phyloP scores from a whole-genome alignment of 2,113 vertebrate genomes.

The Callionymus lyra region DNA sequence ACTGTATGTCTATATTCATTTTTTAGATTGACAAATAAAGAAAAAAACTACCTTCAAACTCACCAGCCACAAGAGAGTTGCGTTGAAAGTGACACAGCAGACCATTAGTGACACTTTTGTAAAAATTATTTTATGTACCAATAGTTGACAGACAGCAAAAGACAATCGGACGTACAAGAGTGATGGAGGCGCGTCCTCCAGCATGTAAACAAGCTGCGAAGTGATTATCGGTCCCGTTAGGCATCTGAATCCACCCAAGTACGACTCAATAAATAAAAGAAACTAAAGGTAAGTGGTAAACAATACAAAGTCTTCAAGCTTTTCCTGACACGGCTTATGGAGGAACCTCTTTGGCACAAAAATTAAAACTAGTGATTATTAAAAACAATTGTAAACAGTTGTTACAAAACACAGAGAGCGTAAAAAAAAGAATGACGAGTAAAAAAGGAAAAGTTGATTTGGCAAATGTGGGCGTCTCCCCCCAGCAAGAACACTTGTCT shows the following conservation, averaged over 20 bases:
- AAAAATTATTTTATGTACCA: conserved; percentile 53
- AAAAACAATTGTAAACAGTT: conserved; percentile 37
- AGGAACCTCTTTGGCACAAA: conserved; percentile 67
- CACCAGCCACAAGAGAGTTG: too few relatives aligned
- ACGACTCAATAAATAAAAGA: conserved; percentile 35
- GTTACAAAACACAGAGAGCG: conserved; percentile 29
- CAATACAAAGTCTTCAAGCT: conserved; percentile 26
- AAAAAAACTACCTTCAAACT: too few relatives aligned
- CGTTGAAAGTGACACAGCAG: too few relatives aligned
- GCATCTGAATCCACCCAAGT: conserved; percentile 8
- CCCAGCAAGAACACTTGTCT: conserved; percentile 39
- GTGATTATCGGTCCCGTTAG: conserved; percentile 21
- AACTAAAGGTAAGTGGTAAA: conserved; percentile 23
- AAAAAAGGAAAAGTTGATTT: conserved; percentile 38
- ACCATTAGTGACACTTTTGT: conserved; percentile 26
- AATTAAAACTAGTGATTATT: conserved; percentile 38
- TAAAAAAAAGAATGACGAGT: conserved; percentile 29
- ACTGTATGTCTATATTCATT: too few relatives aligned
- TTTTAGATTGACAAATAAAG: too few relatives aligned
- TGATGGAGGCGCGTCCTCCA: conserved; percentile 20
- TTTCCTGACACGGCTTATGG: conserved; percentile 28
- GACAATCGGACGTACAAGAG: conserved; percentile 42
- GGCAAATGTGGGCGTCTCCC: conserved; percentile 41
- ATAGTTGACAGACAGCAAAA: conserved; percentile 39
- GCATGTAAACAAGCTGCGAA: conserved; percentile 50